phyloP scores from a whole-genome alignment of 2,797 vertebrate genomes.

The Spatula clypeata region DNA sequence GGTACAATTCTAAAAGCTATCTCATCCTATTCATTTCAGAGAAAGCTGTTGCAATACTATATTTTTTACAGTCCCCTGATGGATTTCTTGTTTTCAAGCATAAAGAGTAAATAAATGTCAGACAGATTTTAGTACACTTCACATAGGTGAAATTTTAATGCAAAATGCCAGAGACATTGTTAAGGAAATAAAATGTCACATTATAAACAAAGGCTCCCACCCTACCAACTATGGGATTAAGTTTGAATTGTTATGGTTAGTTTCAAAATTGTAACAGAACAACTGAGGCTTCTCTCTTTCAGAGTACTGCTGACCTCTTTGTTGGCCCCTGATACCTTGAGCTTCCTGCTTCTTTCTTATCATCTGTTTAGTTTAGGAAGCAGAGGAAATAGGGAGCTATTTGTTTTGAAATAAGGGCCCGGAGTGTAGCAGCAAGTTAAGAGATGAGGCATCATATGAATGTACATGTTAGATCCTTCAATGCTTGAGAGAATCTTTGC shows the following conservation, averaged over 20 bases:
- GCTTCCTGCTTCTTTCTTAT: not conserved
- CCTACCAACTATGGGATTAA: not conserved
- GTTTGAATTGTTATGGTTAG: not conserved
- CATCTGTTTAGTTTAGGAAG: fast-evolving
- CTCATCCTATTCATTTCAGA: not conserved
- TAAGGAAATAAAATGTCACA: not conserved
- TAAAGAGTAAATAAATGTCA: not conserved
- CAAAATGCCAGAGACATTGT: not conserved
- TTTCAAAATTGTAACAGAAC: not conserved
- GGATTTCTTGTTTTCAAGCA: not conserved
- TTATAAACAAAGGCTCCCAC: not conserved
- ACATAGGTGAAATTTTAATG: not conserved
- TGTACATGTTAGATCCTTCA: not conserved
- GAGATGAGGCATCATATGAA: not conserved
- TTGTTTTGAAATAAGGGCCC: not conserved
- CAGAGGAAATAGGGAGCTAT: not conserved
- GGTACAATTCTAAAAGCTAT: not conserved
- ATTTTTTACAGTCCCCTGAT: not conserved
- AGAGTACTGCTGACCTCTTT: not conserved
- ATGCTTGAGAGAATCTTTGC: not conserved
- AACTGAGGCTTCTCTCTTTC: not conserved
- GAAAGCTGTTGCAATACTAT: not conserved
- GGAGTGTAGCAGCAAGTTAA: not conserved
- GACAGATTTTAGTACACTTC: not conserved
- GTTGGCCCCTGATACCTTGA: not conserved